Conservation (phyloP, 2,797 vertebrate species). For the Centroberyx gerrardi region DNA sequence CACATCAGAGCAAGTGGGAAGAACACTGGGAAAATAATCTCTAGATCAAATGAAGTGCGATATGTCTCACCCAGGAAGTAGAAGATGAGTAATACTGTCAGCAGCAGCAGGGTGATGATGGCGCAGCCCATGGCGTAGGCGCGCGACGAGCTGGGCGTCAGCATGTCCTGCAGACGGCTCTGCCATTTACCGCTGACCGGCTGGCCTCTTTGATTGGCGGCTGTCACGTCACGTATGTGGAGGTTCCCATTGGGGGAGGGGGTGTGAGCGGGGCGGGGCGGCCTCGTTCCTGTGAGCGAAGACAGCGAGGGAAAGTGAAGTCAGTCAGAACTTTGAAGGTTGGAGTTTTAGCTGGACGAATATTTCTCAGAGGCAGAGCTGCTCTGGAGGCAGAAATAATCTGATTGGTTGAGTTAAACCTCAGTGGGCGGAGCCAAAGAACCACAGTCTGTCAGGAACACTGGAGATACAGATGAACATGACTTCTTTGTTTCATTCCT, state of each 20-base stretch:
- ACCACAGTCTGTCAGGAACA: too few species aligned
- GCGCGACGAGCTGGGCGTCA: slow-evolving; percentile 74
- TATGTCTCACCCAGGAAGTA: slow-evolving; percentile 81
- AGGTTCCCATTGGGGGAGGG: slow-evolving; percentile 81
- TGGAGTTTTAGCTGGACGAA: too few species aligned
- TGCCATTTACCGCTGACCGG: slow-evolving; percentile 59
- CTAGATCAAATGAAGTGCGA: too few species aligned
- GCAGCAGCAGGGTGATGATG: slow-evolving; percentile 84
- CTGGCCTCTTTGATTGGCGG: slow-evolving; percentile 57
- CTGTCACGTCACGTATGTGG: slow-evolving; percentile 47
- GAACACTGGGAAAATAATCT: neutral
- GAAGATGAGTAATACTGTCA: slow-evolving; percentile 86
- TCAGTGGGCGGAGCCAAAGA: too few species aligned
- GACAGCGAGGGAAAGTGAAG: neutral
- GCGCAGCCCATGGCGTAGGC: slow-evolving; percentile 82
- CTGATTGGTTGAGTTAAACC: too few species aligned
- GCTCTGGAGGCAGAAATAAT: neutral
- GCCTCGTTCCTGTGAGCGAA: slow-evolving; percentile 68
- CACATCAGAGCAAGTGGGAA: too few species aligned
- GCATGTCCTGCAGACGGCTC: slow-evolving; percentile 79
- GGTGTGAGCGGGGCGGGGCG: slow-evolving; percentile 76
- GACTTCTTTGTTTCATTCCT: too few species aligned
- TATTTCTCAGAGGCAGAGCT: neutral
- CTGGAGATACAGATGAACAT: too few species aligned
- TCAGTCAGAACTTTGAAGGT: too few species aligned